Base-by-base conservation (phyloP, 1,140 invertebrate species). In the Arctopsyche grandis region DNA sequence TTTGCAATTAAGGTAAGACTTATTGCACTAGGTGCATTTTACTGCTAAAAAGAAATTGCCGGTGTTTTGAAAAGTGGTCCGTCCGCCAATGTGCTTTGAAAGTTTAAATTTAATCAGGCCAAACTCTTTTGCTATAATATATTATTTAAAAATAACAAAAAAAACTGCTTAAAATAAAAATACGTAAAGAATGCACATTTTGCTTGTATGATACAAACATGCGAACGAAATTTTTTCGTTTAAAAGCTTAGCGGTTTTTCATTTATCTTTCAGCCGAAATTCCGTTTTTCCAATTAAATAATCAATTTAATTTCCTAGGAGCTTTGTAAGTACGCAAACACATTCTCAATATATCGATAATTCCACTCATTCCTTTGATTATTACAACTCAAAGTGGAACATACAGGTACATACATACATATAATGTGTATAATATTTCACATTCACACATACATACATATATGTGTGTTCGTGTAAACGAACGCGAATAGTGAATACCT, bases 321-420 rank as follows among this genome's bases (percentile, higher is more conserved):
- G 12, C 21, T 63, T 16, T 58, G 4, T 5, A 4, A 16, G 9
- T 9, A 10, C 22, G 9, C 63, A 9, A 26, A 60, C 16, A 60
- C 56, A 21, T 66, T 66, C 63, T 66, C 26, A 66, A 26, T 22
- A 66, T 29, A 66, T 66, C 63, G 63, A 66, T 66, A 66, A 66
- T 66, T 66, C 26, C 63, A 12, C 24, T 10, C 19, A 14, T 26
- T 66, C 63, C 63, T 66, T 66, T 66, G 63, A 66, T 66, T 22
- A 19, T 66, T 52, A 52, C n/a, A 52, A 52, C 16, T 52, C 16
- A 12, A 16, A 52, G 48, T 14, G 16, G 16, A 14, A 14, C 12
- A 12, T 52, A 52, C 16, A 3, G 16, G 48, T 5, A 52, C 16
- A 46, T 46, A 46, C 12, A 46, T 46, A 46, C 16, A 52, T 52